phyloP scores from a whole-genome alignment of 2,888 invertebrate genomes.

The Sicus ferrugineus region DNA sequence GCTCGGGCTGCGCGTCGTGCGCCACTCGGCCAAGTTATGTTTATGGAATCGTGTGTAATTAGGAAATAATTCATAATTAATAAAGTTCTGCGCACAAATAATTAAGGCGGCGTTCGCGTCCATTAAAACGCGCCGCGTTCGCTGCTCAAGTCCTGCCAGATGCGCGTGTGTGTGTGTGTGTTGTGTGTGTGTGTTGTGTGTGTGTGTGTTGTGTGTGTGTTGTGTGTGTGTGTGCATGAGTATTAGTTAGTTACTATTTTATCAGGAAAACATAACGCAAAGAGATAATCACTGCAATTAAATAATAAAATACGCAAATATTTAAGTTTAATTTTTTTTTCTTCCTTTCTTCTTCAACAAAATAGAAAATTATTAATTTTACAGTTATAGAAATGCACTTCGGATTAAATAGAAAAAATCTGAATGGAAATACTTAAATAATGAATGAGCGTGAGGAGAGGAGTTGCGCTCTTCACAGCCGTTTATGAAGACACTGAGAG shows the following conservation, averaged over 20 bases:
- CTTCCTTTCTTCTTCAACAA: no score
- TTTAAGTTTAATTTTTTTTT: no score
- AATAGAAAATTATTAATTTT: no score
- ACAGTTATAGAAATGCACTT: no score
- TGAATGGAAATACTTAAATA: no score
- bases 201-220: slow-evolving; percentile 6
- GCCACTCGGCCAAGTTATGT: slow-evolving; percentile 29
- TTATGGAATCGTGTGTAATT: slow-evolving; percentile 39
- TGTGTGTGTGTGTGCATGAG: not conserved
- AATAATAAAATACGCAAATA: not conserved
- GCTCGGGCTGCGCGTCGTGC: not conserved
- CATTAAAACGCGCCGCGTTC: slow-evolving; percentile 13
- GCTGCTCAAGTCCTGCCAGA: slow-evolving; percentile 19
- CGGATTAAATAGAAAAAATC: no score
- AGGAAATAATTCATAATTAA: slow-evolving; percentile 38
- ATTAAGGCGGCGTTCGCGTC: slow-evolving; percentile 19
- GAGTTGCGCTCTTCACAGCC: no score
- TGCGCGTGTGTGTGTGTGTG: not conserved
- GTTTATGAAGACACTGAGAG: no score
- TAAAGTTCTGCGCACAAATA: slow-evolving; percentile 34
- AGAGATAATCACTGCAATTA: not conserved
- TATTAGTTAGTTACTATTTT: not conserved
- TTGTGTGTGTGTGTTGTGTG: not conserved
- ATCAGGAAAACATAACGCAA: not conserved
- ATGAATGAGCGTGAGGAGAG: no score